A percentile compares a stretch with the other conserved stretches of the same genome.
Evolutionary conservation across 2,888 invertebrate species (phyloP).

Genomic region (Diaphora mendica): DNA sequence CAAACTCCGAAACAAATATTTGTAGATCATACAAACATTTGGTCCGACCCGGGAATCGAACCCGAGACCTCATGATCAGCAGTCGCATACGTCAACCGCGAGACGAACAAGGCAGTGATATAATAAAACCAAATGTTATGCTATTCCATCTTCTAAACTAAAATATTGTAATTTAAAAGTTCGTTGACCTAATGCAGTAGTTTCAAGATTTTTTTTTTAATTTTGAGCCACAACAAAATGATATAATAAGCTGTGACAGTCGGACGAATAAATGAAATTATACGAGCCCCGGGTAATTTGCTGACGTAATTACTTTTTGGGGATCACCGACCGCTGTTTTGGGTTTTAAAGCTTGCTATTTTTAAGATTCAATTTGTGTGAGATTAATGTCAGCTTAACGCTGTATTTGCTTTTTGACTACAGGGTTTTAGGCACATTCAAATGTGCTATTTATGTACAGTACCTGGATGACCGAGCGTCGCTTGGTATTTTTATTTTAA

Average conservation of each 20-base stretch:
- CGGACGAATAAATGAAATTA: constrained; percentile 48
- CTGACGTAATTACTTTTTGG: constrained; percentile 49
- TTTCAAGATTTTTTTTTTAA: constrained; percentile 1
- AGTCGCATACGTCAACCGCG: too few relatives aligned
- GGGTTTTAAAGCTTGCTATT: constrained; percentile 26
- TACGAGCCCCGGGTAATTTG: constrained; percentile 40
- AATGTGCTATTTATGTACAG: not conserved
- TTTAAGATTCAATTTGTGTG: constrained; percentile 45
- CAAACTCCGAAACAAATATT: too few relatives aligned
- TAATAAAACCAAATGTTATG: not conserved
- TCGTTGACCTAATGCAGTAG: constrained; percentile 8
- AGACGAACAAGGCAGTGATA: too few relatives aligned
- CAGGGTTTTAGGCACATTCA: not conserved
- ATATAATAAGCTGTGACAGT: constrained; percentile 39
- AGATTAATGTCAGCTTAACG: constrained; percentile 39
- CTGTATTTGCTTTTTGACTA: constrained; percentile 16
- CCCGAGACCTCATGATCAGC: too few relatives aligned
- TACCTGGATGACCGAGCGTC: too few relatives aligned
- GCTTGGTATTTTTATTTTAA: too few relatives aligned
- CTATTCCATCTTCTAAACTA: too few relatives aligned
- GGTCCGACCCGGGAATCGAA: too few relatives aligned
- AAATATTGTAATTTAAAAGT: not conserved
- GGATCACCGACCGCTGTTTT: constrained; percentile 21
- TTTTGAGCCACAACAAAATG: constrained; percentile 25
- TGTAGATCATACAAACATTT: too few relatives aligned